Evolutionary conservation across 2,797 vertebrate genomes (phyloP).

Genomic region (Micromesistius poutassou): DNA sequence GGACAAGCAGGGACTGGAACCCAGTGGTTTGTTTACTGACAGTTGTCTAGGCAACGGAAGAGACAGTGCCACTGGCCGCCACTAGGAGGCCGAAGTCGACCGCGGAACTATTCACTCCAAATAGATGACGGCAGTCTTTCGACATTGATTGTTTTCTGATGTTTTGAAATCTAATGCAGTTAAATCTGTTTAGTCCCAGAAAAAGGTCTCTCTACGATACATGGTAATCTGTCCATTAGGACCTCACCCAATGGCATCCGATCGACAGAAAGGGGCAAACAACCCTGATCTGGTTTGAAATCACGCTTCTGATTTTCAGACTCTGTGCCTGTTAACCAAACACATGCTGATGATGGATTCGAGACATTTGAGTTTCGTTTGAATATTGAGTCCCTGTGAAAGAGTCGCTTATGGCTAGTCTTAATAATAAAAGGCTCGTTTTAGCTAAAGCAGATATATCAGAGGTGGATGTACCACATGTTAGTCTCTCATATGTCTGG

Average conservation of each 20-base stretch:
- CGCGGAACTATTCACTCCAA: no score
- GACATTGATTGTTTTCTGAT: no score
- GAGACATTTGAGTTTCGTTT: not conserved
- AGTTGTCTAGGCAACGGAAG: no score
- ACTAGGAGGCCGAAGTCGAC: no score
- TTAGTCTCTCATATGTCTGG: not conserved
- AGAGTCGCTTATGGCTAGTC: no score
- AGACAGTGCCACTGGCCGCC: no score
- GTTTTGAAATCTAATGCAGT: no score
- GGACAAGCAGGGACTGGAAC: no score
- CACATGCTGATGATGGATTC: not conserved
- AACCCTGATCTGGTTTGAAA: not conserved
- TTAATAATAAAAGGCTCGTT: not conserved
- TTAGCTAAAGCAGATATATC: not conserved
- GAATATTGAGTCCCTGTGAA: not conserved
- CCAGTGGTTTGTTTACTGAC: no score
- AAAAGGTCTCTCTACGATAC: no score
- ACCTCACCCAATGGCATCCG: not conserved
- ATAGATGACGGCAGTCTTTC: no score
- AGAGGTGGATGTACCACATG: not conserved
- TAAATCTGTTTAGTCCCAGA: no score
- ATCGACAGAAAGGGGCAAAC: not conserved
- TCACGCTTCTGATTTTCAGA: not conserved
- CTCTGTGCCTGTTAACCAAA: not conserved
- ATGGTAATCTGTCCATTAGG: not conserved